These are phyloP conservation scores for Osmoderma eremita DNA, from an alignment of 2,888 invertebrate species.

Conservation along the genomic window DNA sequence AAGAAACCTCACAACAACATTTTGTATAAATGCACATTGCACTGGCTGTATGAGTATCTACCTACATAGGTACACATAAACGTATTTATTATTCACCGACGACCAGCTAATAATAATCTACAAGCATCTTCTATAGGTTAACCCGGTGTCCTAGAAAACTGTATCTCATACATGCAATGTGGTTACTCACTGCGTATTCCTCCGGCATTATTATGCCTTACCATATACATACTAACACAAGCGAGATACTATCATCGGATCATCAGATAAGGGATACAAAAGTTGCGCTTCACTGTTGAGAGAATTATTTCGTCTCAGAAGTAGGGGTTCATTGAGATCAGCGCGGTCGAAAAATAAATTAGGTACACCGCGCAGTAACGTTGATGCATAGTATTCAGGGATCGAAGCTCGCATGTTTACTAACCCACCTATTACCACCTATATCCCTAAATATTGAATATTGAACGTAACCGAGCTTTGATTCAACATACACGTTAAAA, in stretches of 20 bases:
- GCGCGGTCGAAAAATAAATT: conserved; percentile 14
- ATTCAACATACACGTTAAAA: no score
- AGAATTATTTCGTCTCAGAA: background rate
- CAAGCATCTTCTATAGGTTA: background rate
- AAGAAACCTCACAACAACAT: background rate
- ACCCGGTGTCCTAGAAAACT: conserved; percentile 18
- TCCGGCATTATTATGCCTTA: no score
- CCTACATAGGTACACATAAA: no score
- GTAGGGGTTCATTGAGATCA: conserved; percentile 4
- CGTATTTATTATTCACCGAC: no score
- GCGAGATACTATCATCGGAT: background rate
- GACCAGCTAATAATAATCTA: no score
- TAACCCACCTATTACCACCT: conserved; percentile 20
- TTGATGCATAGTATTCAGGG: conserved; percentile 39
- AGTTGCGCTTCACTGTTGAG: conserved; percentile 9
- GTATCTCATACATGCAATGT: background rate
- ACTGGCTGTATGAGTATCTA: no score
- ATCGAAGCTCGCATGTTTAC: conserved; percentile 27
- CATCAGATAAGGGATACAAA: background rate
- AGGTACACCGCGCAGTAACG: conserved; percentile 28
- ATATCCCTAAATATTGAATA: background rate
- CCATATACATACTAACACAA: background rate
- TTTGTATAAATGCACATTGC: no score
- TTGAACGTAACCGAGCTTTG: no score
- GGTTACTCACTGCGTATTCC: background rate